phyloP scores from a whole-genome alignment of 1,140 invertebrate species.

The Drosophila lini region DNA sequence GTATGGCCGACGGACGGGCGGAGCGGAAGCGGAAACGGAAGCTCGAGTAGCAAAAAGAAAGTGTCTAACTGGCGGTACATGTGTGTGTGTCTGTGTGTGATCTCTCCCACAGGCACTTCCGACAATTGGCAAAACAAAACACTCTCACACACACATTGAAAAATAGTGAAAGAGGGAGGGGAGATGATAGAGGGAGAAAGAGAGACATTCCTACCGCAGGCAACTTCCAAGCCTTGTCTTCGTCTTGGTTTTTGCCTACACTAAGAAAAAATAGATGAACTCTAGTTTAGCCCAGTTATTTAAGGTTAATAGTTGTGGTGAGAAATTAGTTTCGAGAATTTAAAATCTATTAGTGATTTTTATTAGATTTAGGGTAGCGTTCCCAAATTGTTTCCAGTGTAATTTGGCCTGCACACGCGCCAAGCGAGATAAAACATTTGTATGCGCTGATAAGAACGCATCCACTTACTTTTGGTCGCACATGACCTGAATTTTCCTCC shows the following conservation, averaged over 20 bases:
- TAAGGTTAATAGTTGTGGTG: neutral
- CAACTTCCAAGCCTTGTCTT: constrained; percentile 13
- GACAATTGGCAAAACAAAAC: constrained; percentile 82
- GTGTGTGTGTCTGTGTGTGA: constrained; percentile 45
- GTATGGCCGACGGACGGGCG: constrained; percentile 61
- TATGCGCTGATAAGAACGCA: constrained; percentile 82
- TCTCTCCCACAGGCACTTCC: constrained; percentile 69
- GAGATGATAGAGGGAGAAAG: neutral
- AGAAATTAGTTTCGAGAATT: too few relatives aligned
- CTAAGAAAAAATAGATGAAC: neutral
- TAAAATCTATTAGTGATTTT: too few relatives aligned
- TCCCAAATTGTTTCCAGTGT: neutral
- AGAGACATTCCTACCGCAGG: constrained; percentile 33
- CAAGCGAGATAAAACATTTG: constrained; percentile 78
- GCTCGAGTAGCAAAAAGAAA: constrained; percentile 79
- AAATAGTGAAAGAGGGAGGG: constrained; percentile 10
- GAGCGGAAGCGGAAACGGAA: constrained; percentile 78
- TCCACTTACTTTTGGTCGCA: constrained; percentile 81
- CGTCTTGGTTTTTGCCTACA: constrained; percentile 7
- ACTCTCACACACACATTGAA: constrained; percentile 25
- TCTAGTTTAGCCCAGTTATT: neutral
- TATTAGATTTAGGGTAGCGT: too few relatives aligned
- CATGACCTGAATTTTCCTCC: constrained; percentile 74
- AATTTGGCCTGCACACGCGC: constrained; percentile 63
- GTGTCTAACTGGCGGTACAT: constrained; percentile 70